Percentiles rank a stretch among this genome's conserved stretches.
phyloP scores from a whole-genome alignment of 2,888 invertebrate genomes.

The Pristionchus entomophagus region DNA sequence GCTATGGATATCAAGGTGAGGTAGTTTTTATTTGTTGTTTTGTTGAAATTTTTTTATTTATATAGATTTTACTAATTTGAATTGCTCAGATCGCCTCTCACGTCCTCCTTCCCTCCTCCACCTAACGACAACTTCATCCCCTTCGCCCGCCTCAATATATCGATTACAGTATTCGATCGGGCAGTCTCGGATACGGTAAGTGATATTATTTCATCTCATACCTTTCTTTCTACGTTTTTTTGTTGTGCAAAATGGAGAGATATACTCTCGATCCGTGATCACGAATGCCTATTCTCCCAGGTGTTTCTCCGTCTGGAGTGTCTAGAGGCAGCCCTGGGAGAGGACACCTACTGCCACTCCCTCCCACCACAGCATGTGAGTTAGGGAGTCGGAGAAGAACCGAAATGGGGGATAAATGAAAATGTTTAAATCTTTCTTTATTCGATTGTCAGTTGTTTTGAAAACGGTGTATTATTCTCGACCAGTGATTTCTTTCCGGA shows the following conservation, averaged over 20 bases:
- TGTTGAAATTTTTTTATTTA: neutral
- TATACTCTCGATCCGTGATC: no score
- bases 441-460: no score
- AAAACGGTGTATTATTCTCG: no score
- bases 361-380: slow-evolving; percentile 10
- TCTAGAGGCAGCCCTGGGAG: slow-evolving; percentile 59
- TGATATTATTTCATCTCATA: no score
- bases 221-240: neutral
- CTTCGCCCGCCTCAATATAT: slow-evolving; percentile 41
- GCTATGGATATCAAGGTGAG: slow-evolving; percentile 22
- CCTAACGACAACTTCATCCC: slow-evolving; percentile 6
- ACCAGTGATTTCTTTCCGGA: no score
- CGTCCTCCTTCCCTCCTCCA: neutral
- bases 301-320: slow-evolving; percentile 64
- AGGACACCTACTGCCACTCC: slow-evolving; percentile 67
- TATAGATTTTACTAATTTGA: neutral
- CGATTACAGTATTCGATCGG: slow-evolving; percentile 36
- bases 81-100: slow-evolving; percentile 26
- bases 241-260: no score
- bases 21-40: neutral
- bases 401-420: no score
- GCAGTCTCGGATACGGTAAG: neutral
- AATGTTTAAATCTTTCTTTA: no score
- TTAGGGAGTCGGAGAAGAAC: no score
- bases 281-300: neutral